phyloP scores from a whole-genome alignment of 1,140 invertebrate species.

The Bombyx mandarina region DNA sequence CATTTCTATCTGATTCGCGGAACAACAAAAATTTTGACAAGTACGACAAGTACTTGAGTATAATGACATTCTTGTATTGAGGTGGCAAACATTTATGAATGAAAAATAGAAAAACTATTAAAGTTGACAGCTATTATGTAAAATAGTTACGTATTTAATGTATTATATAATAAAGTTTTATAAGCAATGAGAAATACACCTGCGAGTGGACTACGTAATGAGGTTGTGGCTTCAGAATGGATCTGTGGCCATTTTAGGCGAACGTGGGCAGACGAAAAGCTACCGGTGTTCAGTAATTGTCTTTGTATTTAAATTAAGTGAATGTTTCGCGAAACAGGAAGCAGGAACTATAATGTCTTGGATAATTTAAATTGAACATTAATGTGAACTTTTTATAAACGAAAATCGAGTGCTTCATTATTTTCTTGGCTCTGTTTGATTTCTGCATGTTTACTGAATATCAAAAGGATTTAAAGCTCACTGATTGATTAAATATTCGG shows the following conservation, averaged over 20 bases:
- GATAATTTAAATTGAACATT: constrained; percentile 4
- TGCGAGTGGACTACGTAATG: constrained; percentile 12
- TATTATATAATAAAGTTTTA: too few species aligned
- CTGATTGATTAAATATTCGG: constrained; percentile 47
- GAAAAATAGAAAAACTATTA: too few species aligned
- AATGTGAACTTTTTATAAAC: background rate
- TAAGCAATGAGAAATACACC: background rate
- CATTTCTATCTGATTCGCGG: too few species aligned
- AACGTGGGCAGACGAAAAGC: constrained; percentile 19
- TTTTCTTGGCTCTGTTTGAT: too few species aligned
- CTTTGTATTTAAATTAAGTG: constrained; percentile 54
- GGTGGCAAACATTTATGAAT: too few species aligned
- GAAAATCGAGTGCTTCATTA: background rate
- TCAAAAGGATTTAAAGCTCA: background rate
- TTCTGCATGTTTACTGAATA: too few species aligned
- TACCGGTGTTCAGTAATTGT: constrained; percentile 30
- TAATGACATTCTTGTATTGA: too few species aligned
- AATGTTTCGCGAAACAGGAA: constrained; percentile 37
- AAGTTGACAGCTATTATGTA: too few species aligned
- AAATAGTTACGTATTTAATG: too few species aligned
- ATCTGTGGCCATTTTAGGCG: constrained; percentile 18
- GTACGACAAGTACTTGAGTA: too few species aligned
- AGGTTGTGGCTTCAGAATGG: constrained; percentile 3
- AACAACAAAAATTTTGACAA: too few species aligned
- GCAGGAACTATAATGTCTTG: constrained; percentile 32